Evolutionary conservation across 2,113 vertebrate genomes (phyloP), one percentile per base, ranked within the genome.

Genomic region (Seriola dumerili): DNA sequence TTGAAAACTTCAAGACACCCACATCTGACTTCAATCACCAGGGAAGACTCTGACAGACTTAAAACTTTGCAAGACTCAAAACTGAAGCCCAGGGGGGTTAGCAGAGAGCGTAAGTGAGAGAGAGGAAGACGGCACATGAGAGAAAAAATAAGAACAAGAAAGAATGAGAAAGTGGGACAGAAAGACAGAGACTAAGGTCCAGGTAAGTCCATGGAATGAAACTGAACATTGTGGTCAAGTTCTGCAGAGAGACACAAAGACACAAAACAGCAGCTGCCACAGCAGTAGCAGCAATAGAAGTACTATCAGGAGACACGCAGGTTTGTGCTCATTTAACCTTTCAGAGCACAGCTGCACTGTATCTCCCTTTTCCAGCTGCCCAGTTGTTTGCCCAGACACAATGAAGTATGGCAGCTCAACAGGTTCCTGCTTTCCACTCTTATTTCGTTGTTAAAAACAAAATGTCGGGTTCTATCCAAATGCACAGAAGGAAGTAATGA

Each of bases 181-280:
- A 74, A 38, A 83, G 81, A 81, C 57, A 48, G 23, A 67, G 70
- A 81, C 54, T 52, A 64, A 74, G 23, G 72, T 72, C 74, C 50
- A 40, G 77, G 81, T 83, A 69, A 89, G 74, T 76, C 76, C 54
- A 75, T 61, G 36, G 7, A 25, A 90, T 81, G 69, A 82, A 85
- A 80, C 83, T 76, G 67, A 85, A 80, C 85, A 81, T 81, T 83
- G 81, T 89, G 90, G 87, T 88, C 78, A 76, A 85, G 84, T 66
- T 59, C 71, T 72, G 80, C 70, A 72, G 17, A 67, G 85, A 83
- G 42, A 65, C 67, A 80, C 78, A 88, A 76, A 86, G 74, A 74
- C 54, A 58, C 74, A 80, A 58, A 85, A 65, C 81, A 81, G 72
- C 59, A 80, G 78, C 76, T 77, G 82, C 80, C 87, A 76, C 69